Conservation (phyloP, 2,888 invertebrate species). For the Bibio marci region DNA sequence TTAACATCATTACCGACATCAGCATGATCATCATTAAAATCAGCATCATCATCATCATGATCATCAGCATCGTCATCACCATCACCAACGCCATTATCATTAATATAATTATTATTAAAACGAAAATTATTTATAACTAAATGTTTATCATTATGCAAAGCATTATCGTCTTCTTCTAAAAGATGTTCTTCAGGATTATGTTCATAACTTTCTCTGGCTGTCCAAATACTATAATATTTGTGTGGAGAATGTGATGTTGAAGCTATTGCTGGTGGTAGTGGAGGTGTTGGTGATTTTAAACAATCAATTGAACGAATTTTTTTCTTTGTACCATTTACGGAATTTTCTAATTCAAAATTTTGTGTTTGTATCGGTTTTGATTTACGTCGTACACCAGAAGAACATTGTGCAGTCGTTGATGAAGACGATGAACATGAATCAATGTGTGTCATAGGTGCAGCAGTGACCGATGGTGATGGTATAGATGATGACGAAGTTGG, state of each 20-base stretch:
- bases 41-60: no score
- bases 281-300: conserved; percentile 30
- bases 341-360: background rate
- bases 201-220: conserved; percentile 27
- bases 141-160: background rate
- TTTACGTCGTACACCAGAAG: conserved; percentile 9
- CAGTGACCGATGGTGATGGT: no score
- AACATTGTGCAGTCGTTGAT: conserved; percentile 5
- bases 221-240: conserved; percentile 24
- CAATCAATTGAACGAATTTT: conserved; percentile 39
- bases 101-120: no score
- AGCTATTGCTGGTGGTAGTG: conserved; percentile 13
- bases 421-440: no score
- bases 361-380: conserved; percentile 2
- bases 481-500: no score
- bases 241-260: conserved; percentile 17
- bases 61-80: no score
- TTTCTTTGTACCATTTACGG: conserved; percentile 38
- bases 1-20: no score
- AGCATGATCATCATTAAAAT: no score
- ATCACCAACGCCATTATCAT: no score
- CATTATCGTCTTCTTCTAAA: conserved; percentile 14
- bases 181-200: conserved; percentile 26
- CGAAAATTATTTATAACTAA: no score
- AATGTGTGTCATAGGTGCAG: no score